phyloP scores from a whole-genome alignment of 1,140 invertebrate species.

The Drosophila prosaltans region DNA sequence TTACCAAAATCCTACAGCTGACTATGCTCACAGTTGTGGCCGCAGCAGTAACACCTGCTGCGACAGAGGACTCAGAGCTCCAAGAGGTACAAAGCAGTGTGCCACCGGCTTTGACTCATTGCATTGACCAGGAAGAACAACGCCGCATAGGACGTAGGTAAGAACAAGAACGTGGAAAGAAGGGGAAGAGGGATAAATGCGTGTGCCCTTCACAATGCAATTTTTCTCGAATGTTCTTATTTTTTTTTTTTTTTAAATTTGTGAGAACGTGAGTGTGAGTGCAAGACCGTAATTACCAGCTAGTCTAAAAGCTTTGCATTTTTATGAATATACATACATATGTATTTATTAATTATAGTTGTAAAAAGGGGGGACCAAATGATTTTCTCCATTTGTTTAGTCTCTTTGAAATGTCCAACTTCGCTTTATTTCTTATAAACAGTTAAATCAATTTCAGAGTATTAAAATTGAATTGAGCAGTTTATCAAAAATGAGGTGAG shows the following conservation, averaged over 20 bases:
- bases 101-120: constrained; percentile 58
- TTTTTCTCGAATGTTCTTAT: constrained; percentile 19
- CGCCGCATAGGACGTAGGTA: constrained; percentile 74
- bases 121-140: constrained; percentile 67
- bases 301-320: neutral
- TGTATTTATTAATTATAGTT: too few relatives aligned
- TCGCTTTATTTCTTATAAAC: neutral
- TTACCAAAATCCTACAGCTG: constrained; percentile 61
- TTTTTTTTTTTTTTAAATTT: neutral
- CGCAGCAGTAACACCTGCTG: constrained; percentile 28
- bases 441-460: neutral
- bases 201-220: constrained; percentile 24
- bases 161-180: constrained; percentile 17
- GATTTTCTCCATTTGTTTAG: too few relatives aligned
- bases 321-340: neutral
- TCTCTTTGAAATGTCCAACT: neutral
- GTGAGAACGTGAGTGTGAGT: neutral
- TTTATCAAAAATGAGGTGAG: constrained; percentile 72
- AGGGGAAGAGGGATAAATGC: constrained; percentile 31
- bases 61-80: constrained; percentile 34
- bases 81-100: constrained; percentile 20
- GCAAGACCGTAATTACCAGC: neutral
- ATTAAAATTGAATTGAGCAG: neutral
- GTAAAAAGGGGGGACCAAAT: too few relatives aligned
- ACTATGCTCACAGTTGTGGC: constrained; percentile 69